Evolutionary conservation across 2,113 vertebrate genomes (phyloP), one percentile per base, ranked within the genome.

Genomic region (Oplegnathus fasciatus): DNA sequence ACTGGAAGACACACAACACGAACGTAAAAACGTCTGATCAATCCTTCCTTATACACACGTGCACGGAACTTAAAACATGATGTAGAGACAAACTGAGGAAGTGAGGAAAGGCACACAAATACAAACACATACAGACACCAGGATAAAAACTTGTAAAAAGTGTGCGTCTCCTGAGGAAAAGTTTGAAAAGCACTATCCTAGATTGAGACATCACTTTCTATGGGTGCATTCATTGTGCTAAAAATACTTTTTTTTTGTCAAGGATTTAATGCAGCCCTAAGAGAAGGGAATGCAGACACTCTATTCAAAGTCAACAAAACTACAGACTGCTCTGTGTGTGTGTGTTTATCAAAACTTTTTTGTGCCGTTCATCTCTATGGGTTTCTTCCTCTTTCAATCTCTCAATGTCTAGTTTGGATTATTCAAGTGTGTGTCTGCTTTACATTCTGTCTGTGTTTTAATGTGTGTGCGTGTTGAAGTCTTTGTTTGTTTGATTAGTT

Each of bases 401-500:
- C 55, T 86, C 82, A 8, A 13, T 26, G 74, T 71, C 83, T 87
- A 32, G 75, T 72, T 82, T 80, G 72, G 61, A 82, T 85, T 88
- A 84, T 88, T 91, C 69, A 69, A 87, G 86, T 82, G 76, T 83
- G 85, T 50, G 77, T 86, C 83, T 86, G 87, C 67, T 93, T 93
- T 89, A 82, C 85, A 93, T 88, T 91, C 91, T 37, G 80, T 62
- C 76, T 86, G 84, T 84, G 84, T 91, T 91, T 90, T 77, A 90
- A 89, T 88, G 79, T 69, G 88, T 62, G 71, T 58, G 87, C 66
- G 55, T 84, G 86, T 84, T 58, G 69, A 88, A 91, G 86, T 91
- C 83, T 84, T 90, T 91, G 85, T 92, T 93, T 94, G 89, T 94
- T 94, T 93, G 90, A 92, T 93, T 92, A 89, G 88, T 92, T 92